Evolutionary conservation across 2,888 invertebrate genomes (phyloP).

Genomic region (Tricholauxania praeusta): DNA sequence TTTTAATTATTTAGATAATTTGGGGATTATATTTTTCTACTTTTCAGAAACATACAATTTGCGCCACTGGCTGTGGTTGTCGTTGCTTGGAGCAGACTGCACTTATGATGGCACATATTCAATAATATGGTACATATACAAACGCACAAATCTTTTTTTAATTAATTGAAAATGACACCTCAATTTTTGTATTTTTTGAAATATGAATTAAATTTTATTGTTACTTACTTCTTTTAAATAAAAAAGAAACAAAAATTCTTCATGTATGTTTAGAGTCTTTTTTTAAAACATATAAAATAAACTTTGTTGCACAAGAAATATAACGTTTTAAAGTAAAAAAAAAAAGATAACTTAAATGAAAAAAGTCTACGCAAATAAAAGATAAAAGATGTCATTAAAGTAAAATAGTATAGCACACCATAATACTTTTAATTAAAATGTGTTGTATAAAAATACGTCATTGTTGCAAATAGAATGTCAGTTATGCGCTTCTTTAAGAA

Average conservation of each 20-base stretch:
- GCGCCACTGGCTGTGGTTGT: slow-evolving; percentile 95
- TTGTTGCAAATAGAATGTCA: slow-evolving; percentile 26
- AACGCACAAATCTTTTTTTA: neutral
- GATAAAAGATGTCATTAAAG: slow-evolving; percentile 6
- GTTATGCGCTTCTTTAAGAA: slow-evolving; percentile 25
- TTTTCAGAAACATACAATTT: slow-evolving; percentile 75
- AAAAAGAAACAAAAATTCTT: slow-evolving; percentile 19
- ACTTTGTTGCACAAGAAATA: slow-evolving; percentile 25
- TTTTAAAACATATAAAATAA: slow-evolving; percentile 24
- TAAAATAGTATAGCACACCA: neutral
- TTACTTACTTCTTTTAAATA: slow-evolving; percentile 14
- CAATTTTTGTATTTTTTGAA: neutral
- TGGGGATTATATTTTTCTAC: neutral
- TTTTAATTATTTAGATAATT: neutral
- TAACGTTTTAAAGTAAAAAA: neutral
- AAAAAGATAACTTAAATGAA: neutral
- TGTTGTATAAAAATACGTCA: slow-evolving; percentile 38
- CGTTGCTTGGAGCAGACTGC: slow-evolving; percentile 81
- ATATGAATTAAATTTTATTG: slow-evolving; percentile 10
- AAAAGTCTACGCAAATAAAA: slow-evolving; percentile 13
- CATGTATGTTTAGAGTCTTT: neutral
- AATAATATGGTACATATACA: slow-evolving; percentile 33
- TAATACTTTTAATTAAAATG: slow-evolving; percentile 9
- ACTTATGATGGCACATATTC: slow-evolving; percentile 53
- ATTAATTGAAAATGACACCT: neutral